phyloP scores from a whole-genome alignment of 2,888 invertebrate species.

The Kryphioiulus occultus region DNA sequence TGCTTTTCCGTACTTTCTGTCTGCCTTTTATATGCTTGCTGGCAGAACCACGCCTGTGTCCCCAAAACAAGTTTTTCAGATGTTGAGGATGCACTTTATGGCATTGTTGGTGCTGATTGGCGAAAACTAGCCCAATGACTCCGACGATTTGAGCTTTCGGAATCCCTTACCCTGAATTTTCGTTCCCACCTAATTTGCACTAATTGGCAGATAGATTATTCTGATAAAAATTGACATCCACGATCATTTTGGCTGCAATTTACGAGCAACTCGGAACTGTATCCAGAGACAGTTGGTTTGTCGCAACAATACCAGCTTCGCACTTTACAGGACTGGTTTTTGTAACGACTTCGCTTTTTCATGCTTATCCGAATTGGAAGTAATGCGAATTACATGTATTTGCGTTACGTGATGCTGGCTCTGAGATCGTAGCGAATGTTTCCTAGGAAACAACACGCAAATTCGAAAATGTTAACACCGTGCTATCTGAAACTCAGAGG shows the following conservation, averaged over 20 bases:
- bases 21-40: not conserved
- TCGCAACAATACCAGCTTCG: not conserved
- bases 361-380: not conserved
- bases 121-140: slow-evolving; percentile 16
- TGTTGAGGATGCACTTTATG: not conserved
- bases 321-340: not conserved
- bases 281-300: not conserved
- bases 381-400: not conserved
- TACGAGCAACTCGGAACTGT: not conserved
- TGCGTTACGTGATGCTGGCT: not conserved
- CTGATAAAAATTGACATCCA: not conserved
- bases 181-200: not conserved
- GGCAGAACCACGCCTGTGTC: not conserved
- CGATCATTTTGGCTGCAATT: not conserved
- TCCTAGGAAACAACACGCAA: not conserved
- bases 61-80: not conserved
- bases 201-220: not conserved
- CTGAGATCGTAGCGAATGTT: not conserved
- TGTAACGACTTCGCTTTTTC: not conserved
- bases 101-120: slow-evolving; percentile 15
- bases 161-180: not conserved
- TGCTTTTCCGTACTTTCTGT: not conserved
- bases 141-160: not conserved
- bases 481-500: not conserved
- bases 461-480: not conserved